Percentiles rank a stretch among this genome's conserved stretches.
These are phyloP conservation scores for Psix sp. DNA, from an alignment of 1,140 invertebrate species.

Conservation along the genomic window DNA sequence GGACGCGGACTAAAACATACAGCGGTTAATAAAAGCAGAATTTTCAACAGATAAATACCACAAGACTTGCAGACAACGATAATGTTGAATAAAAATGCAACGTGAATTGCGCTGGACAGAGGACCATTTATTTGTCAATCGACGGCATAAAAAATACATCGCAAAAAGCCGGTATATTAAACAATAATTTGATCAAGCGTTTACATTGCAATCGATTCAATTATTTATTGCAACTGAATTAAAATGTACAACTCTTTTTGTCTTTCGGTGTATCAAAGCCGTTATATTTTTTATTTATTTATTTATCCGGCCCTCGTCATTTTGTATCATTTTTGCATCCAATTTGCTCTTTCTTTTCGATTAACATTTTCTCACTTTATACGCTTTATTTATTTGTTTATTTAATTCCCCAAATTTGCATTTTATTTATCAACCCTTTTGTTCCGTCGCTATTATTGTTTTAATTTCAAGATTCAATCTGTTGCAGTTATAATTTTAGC, in stretches of 20 bases:
- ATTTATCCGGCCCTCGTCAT: too few species aligned
- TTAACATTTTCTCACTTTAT: too few species aligned
- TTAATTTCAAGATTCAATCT: too few species aligned
- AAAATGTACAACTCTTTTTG: conserved; percentile 12
- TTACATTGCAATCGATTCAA: conserved; percentile 10
- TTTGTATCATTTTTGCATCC: too few species aligned
- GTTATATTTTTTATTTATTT: background rate
- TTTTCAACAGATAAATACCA: conserved; percentile 33
- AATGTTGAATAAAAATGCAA: conserved; percentile 47
- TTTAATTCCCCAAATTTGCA: too few species aligned
- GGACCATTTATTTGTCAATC: conserved; percentile 32
- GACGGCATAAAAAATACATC: conserved; percentile 21
- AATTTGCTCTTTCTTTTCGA: too few species aligned
- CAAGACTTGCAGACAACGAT: conserved; percentile 31
- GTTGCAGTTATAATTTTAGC: too few species aligned
- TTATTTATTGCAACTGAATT: conserved; percentile 21
- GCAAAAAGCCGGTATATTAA: conserved; percentile 23
- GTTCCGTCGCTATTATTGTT: too few species aligned
- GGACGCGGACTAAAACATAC: too few species aligned
- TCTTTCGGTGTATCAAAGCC: background rate
- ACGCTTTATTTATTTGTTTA: too few species aligned
- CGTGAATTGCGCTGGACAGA: conserved; percentile 14
- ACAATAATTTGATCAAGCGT: conserved; percentile 43
- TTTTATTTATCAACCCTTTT: too few species aligned
- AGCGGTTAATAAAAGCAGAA: conserved; percentile 26